These are phyloP conservation scores for Choloepus hoffmanni DNA, from an alignment of 2,113 vertebrate genomes.

Conservation along the genomic window DNA sequence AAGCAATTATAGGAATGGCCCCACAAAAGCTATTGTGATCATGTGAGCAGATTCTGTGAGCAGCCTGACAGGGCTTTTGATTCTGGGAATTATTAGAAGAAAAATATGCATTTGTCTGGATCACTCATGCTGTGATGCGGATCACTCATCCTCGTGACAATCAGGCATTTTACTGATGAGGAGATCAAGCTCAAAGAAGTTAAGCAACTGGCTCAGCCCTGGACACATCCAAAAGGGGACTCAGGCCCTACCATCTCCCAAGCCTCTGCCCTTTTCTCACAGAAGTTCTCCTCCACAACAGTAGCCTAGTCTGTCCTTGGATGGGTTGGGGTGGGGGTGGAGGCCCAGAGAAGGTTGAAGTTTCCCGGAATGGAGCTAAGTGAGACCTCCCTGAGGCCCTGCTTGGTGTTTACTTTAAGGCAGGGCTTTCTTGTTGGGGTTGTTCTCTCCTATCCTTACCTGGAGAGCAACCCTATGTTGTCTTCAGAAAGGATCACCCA, in stretches of 20 bases:
- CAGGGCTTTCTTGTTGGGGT: neutral
- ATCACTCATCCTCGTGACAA: neutral
- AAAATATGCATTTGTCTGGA: neutral
- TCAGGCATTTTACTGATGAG: neutral
- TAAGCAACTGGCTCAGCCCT: neutral
- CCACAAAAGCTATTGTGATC: neutral
- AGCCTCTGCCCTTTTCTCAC: neutral
- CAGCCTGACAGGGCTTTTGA: neutral
- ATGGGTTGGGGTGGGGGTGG: accelerated
- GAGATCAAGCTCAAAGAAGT: neutral
- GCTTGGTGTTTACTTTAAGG: neutral
- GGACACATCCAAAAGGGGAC: neutral
- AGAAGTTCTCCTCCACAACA: neutral
- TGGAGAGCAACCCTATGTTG: neutral
- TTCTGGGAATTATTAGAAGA: neutral
- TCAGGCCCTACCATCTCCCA: neutral
- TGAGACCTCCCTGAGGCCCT: neutral
- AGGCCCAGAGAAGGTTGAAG: neutral
- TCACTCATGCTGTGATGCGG: neutral
- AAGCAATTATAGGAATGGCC: accelerated
- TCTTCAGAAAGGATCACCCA: neutral
- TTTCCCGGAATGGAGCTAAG: neutral
- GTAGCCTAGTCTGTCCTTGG: neutral
- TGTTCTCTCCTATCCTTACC: neutral
- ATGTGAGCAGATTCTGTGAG: neutral